Evolutionary conservation across 2,113 vertebrate species (phyloP), one percentile per base, ranked within the genome.

Genomic region (Donacobius atricapilla): DNA sequence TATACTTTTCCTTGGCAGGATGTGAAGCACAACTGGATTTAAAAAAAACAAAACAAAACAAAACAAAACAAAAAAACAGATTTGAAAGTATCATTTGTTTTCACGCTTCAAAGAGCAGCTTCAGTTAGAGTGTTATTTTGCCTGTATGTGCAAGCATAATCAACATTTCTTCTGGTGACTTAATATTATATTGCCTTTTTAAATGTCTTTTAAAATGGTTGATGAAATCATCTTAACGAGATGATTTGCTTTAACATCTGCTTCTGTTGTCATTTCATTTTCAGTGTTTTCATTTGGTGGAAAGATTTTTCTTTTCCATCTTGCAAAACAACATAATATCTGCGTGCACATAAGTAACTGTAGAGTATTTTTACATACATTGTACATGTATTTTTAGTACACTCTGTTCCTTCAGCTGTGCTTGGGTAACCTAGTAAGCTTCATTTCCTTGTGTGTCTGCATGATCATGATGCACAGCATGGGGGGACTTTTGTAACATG

Each of bases 221-320:
- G 82, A 88, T 95, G 76, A 94, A 96, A 90, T 94, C 15, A 81
- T 91, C 85, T 78, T 96, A 94, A 94, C 93, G 94, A 96, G 85
- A 94, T 89, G 24, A 96, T 94, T 96, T 94, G 75, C 79, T 94
- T 93, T 88, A 90, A 84, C 92, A 96, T 95, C 75, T 97, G 94
- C 79, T 86, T 66, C 71, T 94, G 78, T 88, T 96, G 83, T 83
- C 39, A 75, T 94, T 95, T 89, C 15, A 35, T 89, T 93, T 94
- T 78, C 60, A 83, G 66, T 93, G 42, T 80, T 96, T 96, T 91
- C 79, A 76, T 87, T 94, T 73, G 51, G 39, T 83, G 39, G 45
- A 87, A 89, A 94, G 54, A 89, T 69, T 90, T 92, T 94, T 81
- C 56, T 73, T 84, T 86, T 65, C 69, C 44, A 9, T 83, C 78